These are phyloP conservation scores for Cottus gobio DNA, from an alignment of 2,113 vertebrate species.

Conservation along the genomic window DNA sequence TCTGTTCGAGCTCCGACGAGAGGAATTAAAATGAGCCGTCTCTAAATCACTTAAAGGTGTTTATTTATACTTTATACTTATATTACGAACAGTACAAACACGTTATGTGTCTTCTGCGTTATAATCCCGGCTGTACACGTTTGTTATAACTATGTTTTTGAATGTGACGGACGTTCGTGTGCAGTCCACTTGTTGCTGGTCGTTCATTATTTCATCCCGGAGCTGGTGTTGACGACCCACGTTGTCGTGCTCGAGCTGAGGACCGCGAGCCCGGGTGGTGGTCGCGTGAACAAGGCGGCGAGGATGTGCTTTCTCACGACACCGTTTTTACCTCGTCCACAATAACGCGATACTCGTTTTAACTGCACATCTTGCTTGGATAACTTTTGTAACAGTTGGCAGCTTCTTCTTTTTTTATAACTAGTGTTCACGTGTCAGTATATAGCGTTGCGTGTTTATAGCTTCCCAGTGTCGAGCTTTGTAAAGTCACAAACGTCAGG, in stretches of 20 bases:
- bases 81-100: rapidly evolving
- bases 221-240: conserved; percentile 44
- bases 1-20: conserved; percentile 30
- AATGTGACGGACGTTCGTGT: conserved; percentile 25
- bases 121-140: background rate
- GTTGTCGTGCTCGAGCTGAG: conserved; percentile 44
- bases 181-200: conserved; percentile 72
- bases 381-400: background rate
- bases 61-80: too few relatives aligned
- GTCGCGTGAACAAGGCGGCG: conserved; percentile 19
- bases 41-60: background rate
- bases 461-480: background rate
- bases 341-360: background rate
- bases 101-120: rapidly evolving
- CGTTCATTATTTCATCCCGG: conserved; percentile 56
- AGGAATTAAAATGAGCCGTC: background rate
- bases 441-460: background rate
- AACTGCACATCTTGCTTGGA: background rate
- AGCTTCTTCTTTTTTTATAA: background rate
- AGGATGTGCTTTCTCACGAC: background rate
- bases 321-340: background rate
- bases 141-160: background rate
- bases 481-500: conserved; percentile 11
- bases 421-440: background rate
- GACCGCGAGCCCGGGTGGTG: conserved; percentile 34